phyloP scores from a whole-genome alignment of 2,113 vertebrate species.

The Heterochromis multidens region DNA sequence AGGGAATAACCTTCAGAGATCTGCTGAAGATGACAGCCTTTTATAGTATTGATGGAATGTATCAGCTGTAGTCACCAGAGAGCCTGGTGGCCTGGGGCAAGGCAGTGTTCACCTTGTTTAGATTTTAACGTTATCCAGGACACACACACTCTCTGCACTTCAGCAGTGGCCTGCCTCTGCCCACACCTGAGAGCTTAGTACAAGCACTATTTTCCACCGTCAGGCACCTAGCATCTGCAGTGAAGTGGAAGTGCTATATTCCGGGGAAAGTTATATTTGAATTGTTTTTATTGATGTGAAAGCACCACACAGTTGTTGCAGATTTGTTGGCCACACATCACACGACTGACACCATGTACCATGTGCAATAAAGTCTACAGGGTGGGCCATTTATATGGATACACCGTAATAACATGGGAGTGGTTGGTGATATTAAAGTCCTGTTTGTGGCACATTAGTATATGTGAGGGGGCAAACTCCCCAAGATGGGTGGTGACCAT shows the following conservation, averaged over 20 bases:
- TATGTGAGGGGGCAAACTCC: too few species aligned
- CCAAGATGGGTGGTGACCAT: too few species aligned
- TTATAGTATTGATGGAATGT: constrained; percentile 19
- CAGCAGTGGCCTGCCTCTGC: not conserved
- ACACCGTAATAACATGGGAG: too few species aligned
- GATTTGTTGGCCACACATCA: not conserved
- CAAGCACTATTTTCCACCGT: not conserved
- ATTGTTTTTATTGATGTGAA: not conserved
- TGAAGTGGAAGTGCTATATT: not conserved
- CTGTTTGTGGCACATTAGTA: too few species aligned
- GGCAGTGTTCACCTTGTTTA: not conserved
- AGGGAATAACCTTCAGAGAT: constrained; percentile 1
- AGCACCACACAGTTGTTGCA: not conserved
- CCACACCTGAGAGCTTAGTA: not conserved
- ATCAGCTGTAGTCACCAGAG: constrained; percentile 7
- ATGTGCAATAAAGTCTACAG: not conserved
- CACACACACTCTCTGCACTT: not conserved
- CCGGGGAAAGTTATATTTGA: not conserved
- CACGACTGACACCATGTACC: not conserved
- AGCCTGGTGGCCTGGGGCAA: not conserved
- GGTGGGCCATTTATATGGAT: too few species aligned
- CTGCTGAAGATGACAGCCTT: not conserved
- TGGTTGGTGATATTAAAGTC: too few species aligned
- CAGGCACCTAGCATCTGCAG: not conserved
- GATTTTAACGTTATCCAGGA: constrained; percentile 32